A percentile compares a stretch with the other conserved stretches of the same genome.
These are phyloP conservation scores for Cyprinus carpio DNA, from an alignment of 2,113 vertebrate species.

Conservation along the genomic window DNA sequence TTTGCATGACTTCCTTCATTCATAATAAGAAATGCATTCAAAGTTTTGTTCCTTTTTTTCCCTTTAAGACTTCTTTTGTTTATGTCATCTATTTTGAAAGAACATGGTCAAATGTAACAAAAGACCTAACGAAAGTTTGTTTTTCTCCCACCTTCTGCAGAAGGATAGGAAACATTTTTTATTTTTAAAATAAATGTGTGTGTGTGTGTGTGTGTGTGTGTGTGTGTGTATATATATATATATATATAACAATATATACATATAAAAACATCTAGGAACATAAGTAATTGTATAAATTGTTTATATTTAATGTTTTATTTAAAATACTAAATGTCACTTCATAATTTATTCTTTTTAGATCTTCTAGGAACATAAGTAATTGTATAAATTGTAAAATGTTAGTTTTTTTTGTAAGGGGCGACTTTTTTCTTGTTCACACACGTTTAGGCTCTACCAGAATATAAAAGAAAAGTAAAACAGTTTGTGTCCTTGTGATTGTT, in stretches of 20 bases:
- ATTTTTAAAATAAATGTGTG: too few species aligned
- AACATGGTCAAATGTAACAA: not conserved
- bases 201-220: too few species aligned
- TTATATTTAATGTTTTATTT: too few species aligned
- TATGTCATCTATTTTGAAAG: constrained; percentile 26
- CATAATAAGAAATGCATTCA: constrained; percentile 70
- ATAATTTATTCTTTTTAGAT: not conserved
- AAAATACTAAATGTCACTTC: too few species aligned
- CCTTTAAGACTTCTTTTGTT: constrained; percentile 46
- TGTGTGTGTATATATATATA: too few species aligned
- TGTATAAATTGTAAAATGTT: not conserved
- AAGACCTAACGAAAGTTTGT: not conserved
- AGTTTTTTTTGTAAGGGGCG: not conserved
- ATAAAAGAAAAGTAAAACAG: constrained; percentile 73
- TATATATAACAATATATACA: too few species aligned
- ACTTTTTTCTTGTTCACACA: not conserved
- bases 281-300: too few species aligned
- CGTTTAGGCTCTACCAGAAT: constrained; percentile 30
- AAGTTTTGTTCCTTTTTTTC: constrained; percentile 53
- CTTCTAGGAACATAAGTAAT: not conserved
- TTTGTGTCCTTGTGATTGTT: constrained; percentile 76
- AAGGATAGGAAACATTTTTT: too few species aligned
- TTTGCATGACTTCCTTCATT: constrained; percentile 78
- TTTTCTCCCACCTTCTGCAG: not conserved
- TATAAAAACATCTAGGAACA: too few species aligned